These are phyloP conservation scores for Trichopoda pennipes DNA, from an alignment of 2,888 invertebrate species.

Conservation along the genomic window DNA sequence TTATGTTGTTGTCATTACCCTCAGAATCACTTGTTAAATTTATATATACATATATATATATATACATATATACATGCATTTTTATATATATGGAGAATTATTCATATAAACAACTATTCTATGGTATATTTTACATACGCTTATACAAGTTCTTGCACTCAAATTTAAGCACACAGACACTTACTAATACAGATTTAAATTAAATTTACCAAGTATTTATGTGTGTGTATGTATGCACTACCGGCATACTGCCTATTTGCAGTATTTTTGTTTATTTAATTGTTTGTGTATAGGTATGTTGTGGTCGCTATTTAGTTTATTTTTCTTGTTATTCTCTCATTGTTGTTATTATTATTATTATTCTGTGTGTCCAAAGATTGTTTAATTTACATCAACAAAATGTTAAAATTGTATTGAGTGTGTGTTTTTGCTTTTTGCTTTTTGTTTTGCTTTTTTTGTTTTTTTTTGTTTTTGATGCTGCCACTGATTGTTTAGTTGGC, in stretches of 20 bases:
- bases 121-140: slow-evolving; percentile 7
- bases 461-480: slow-evolving; percentile 51
- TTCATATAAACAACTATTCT: background rate
- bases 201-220: slow-evolving; percentile 24
- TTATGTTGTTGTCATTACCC: slow-evolving; percentile 42
- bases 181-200: slow-evolving; percentile 20
- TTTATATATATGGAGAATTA: too few species aligned
- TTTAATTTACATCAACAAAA: slow-evolving; percentile 64
- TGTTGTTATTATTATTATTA: slow-evolving; percentile 30
- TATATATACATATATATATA: background rate
- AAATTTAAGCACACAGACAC: slow-evolving; percentile 24
- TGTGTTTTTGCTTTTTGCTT: slow-evolving; percentile 1
- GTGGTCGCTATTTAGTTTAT: slow-evolving; percentile 25
- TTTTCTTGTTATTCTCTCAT: slow-evolving; percentile 17
- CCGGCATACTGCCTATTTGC: slow-evolving; percentile 29
- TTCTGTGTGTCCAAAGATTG: slow-evolving; percentile 58
- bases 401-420: slow-evolving; percentile 45
- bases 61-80: too few species aligned
- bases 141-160: slow-evolving; percentile 11
- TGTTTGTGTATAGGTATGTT: slow-evolving; percentile 54
- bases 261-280: slow-evolving; percentile 43
- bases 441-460: background rate
- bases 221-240: background rate
- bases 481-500: slow-evolving; percentile 46
- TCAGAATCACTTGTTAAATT: slow-evolving; percentile 48